Percentiles rank a stretch among this genome's conserved stretches.
phyloP scores from a whole-genome alignment of 2,888 invertebrate genomes.

The Monopis laevigella region DNA sequence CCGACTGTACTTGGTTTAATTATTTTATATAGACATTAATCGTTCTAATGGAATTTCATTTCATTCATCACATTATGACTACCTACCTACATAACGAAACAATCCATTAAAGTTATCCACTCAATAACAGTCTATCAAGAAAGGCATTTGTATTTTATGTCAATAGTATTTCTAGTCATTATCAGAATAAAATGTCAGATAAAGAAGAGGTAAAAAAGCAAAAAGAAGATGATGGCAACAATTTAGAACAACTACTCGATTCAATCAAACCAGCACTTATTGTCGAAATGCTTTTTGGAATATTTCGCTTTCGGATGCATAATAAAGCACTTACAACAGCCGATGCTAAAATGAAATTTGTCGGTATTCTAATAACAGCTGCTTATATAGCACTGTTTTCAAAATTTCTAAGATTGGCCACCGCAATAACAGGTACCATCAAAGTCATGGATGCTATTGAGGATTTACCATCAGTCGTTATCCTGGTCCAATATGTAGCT shows the following conservation, averaged over 20 bases:
- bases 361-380: constrained; percentile 12
- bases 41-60: constrained; percentile 1
- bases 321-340: constrained; percentile 5
- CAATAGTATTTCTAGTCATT: no score
- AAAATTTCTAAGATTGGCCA: constrained; percentile 4
- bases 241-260: not conserved
- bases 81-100: no score
- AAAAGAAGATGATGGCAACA: not conserved
- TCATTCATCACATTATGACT: constrained; percentile 2
- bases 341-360: constrained; percentile 12
- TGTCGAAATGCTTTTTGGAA: constrained; percentile 14
- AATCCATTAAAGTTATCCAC: no score
- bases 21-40: no score
- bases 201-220: not conserved
- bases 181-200: not conserved
- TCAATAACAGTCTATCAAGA: no score
- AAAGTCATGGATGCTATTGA: constrained; percentile 1
- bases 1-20: no score
- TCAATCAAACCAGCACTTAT: constrained; percentile 11
- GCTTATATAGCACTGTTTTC: not conserved
- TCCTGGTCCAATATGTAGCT: constrained; percentile 12
- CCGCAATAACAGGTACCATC: constrained; percentile 1
- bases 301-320: constrained; percentile 15
- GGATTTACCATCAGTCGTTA: constrained; percentile 8
- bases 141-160: no score